Conservation (phyloP, 2,797 vertebrate genomes). For the Alauda arvensis region DNA sequence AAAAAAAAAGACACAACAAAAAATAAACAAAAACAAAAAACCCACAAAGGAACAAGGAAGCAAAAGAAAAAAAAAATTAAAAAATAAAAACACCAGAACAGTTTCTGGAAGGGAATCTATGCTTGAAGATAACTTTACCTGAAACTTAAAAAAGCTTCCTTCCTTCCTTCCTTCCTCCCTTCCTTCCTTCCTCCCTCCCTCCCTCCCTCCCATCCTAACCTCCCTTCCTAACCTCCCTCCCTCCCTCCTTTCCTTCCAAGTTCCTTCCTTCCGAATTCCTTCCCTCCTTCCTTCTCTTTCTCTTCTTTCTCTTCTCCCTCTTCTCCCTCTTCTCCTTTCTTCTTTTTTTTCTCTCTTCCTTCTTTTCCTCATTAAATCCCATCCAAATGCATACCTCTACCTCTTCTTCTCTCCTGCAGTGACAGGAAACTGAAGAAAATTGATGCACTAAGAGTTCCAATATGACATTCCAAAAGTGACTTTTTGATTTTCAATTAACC, state of each 20-base stretch:
- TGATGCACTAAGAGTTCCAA: constrained; percentile 64
- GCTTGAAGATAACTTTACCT: background rate
- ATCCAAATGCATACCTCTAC: background rate
- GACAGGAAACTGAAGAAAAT: constrained; percentile 59
- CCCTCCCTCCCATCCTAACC: fast-evolving
- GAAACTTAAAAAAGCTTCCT: background rate
- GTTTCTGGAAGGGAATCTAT: background rate
- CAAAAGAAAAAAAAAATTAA: too few species aligned
- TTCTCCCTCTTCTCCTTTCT: too few species aligned
- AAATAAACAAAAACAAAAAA: background rate
- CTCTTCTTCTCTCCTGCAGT: background rate
- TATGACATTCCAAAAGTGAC: constrained; percentile 71
- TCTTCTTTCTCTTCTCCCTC: too few species aligned
- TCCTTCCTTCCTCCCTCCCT: too few species aligned
- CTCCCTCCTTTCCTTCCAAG: too few species aligned
- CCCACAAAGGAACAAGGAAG: too few species aligned
- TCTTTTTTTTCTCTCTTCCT: background rate
- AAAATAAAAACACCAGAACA: background rate
- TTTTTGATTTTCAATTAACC: constrained; percentile 78
- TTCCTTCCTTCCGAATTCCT: background rate
- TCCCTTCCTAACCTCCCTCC: too few species aligned
- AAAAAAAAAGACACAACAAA: background rate
- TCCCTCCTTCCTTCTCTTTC: fast-evolving
- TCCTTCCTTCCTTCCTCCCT: too few species aligned
- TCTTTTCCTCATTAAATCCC: background rate